A percentile compares a stretch with the other conserved stretches of the same genome.
Conservation (phyloP, 2,113 vertebrate genomes). For the Felis catus region DNA sequence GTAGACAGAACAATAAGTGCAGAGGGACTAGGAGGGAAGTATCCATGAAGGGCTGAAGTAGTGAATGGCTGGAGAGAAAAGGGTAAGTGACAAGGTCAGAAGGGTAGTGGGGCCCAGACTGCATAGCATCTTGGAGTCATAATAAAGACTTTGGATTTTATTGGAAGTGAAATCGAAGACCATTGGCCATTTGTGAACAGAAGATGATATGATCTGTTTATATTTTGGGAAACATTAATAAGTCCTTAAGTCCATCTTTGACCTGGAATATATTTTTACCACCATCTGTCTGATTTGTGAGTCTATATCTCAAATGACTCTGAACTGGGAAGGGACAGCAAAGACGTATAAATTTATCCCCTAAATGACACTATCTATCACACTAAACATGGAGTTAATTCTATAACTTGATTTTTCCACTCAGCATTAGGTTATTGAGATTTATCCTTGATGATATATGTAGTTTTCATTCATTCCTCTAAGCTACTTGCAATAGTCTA, state of each 20-base stretch:
- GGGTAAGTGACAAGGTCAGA: accelerated
- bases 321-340: not conserved
- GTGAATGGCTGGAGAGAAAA: too few relatives aligned
- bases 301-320: not conserved
- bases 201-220: not conserved
- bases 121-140: not conserved
- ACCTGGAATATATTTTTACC: conserved; percentile 51
- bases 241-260: conserved; percentile 24
- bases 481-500: not conserved
- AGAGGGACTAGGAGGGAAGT: not conserved
- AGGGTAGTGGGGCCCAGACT: too few relatives aligned
- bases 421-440: not conserved
- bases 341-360: not conserved
- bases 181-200: not conserved
- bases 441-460: not conserved
- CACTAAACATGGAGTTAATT: not conserved
- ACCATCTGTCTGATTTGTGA: not conserved
- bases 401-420: not conserved
- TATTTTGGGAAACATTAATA: conserved; percentile 38
- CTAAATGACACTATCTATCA: not conserved
- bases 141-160: not conserved
- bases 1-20: not conserved
- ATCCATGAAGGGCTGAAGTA: not conserved
- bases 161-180: not conserved
- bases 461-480: not conserved